Evolutionary conservation across 2,888 invertebrate genomes (phyloP).

Genomic region (Platycnemis pennipes): DNA sequence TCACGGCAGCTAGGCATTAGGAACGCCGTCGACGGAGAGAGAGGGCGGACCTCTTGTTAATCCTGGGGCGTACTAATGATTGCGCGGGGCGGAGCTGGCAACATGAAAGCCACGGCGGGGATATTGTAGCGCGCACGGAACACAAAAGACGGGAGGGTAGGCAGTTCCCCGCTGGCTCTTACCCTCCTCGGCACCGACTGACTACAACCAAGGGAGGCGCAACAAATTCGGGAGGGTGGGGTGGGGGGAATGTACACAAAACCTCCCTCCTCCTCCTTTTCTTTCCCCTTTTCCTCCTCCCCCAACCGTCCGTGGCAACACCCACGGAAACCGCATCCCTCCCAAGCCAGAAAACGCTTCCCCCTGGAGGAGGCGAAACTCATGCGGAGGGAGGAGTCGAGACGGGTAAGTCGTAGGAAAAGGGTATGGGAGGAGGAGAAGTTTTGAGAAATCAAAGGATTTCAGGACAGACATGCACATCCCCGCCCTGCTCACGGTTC

Average conservation of each 20-base stretch:
- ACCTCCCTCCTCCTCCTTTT: neutral
- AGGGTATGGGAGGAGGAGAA: neutral
- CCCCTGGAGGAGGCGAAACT: neutral
- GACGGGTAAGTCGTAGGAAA: neutral
- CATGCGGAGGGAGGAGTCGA: neutral
- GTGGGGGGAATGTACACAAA: neutral
- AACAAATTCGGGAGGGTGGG: neutral
- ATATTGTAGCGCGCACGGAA: neutral
- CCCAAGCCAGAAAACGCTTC: neutral
- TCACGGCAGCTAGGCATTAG: neutral
- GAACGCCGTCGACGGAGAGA: neutral
- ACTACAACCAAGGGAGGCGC: neutral
- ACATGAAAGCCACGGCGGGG: neutral
- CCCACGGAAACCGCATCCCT: constrained; percentile 18
- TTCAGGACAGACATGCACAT: neutral
- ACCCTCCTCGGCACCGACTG: neutral
- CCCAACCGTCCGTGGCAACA: neutral
- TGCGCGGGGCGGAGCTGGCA: neutral
- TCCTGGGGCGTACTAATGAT: constrained; percentile 9
- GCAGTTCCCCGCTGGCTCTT: neutral
- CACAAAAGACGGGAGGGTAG: neutral
- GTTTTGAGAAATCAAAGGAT: neutral
- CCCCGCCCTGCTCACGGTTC: neutral
- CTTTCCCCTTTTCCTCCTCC: neutral
- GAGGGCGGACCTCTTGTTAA: neutral